Base-by-base conservation (phyloP, 1,140 invertebrate species). In the Periplaneta americana region DNA sequence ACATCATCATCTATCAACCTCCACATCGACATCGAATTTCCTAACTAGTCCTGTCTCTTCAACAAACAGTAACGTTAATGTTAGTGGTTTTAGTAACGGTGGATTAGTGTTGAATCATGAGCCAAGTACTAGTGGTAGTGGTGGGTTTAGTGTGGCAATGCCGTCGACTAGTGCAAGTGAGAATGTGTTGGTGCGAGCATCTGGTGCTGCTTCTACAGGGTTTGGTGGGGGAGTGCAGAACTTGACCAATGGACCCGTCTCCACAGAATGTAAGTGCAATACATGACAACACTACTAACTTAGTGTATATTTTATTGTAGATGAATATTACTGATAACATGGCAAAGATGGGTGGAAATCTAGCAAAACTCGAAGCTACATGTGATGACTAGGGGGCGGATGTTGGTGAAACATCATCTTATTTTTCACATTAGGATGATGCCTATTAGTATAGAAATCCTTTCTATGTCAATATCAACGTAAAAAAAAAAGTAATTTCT, bases 31-130 rank as follows among this genome's bases (percentile, higher is more conserved):
- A 78, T 78, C 77, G 77, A 78, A 78, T 78, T 78, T 48, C 39
- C 77, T 36, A 32, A 48, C 77, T 34, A 48, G 77, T 31, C 36
- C 77, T 39, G 22, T n/a, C 8, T 66, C 48, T 66, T 4, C 48
- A 28, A 66, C 22, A 66, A 66, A 66, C 48, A 66, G 48, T 66
- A 66, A 66, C 18, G 34, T 34, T 32, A 78, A 78, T 34, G 13
- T 78, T 48, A 37, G 77, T 78, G 39, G 35, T 37, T 31, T 78
- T 39, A 78, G 31, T 78, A 78, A 78, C 28, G 33, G 77, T 78
- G 77, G 77, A 37, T 36, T 78, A 48, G 77, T 78, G 35, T 36
- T 78, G 35, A 78, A 78, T 32, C 77, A 78, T 32, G 77, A 78
- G 33, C 77, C 77, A 35, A 78, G 48, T 66, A 66, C 48, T 66